Conservation (phyloP, 2,797 vertebrate species). For the Arnoldichthys spilopterus region DNA sequence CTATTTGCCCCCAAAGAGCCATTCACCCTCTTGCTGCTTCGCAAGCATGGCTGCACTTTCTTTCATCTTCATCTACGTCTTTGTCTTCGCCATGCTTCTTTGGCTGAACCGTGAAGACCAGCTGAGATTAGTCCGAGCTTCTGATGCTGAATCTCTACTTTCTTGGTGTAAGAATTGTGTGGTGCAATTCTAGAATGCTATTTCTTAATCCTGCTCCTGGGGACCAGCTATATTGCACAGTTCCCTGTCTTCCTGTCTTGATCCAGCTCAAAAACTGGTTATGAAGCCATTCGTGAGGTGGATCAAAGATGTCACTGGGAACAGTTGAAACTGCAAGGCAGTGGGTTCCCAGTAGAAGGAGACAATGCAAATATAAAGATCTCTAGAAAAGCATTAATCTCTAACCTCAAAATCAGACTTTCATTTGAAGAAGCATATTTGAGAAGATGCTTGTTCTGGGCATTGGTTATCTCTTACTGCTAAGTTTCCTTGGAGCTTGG, state of each 20-base stretch:
- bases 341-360: background rate
- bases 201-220: background rate
- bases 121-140: conserved; percentile 67
- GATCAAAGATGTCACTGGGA: background rate
- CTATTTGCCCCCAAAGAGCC: conserved; percentile 58
- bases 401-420: background rate
- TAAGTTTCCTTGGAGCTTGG: background rate
- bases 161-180: background rate
- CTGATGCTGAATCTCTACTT: background rate
- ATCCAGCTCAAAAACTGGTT: background rate
- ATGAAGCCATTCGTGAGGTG: background rate
- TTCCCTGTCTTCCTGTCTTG: background rate
- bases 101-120: conserved; percentile 68
- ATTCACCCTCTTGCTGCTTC: conserved; percentile 56
- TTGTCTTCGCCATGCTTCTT: conserved; percentile 10
- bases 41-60: conserved; percentile 60
- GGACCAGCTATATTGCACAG: background rate
- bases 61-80: conserved; percentile 41
- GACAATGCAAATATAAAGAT: background rate
- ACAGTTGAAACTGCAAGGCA: background rate
- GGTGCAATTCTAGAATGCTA: background rate
- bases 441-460: background rate
- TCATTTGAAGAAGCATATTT: conserved; percentile 1
- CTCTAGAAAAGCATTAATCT: background rate
- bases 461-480: background rate